phyloP scores from a whole-genome alignment of 2,888 invertebrate genomes.

The Podabrus alpinus region DNA sequence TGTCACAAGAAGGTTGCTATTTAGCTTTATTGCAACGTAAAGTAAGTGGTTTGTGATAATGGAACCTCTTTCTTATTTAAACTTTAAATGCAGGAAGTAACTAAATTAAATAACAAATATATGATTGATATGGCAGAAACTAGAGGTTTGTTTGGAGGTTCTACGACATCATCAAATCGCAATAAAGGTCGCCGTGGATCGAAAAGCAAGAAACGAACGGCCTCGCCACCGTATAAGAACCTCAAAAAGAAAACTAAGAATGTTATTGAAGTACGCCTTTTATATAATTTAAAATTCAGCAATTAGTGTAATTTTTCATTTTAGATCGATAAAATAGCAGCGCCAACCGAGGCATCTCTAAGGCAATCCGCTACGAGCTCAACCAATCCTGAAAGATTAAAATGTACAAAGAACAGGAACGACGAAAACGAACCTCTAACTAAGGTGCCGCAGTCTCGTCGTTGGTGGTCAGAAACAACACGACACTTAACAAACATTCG shows the following conservation, averaged over 20 bases:
- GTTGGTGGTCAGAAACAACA: conserved; percentile 53
- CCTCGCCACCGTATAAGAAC: conserved; percentile 36
- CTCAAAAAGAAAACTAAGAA: conserved; percentile 43
- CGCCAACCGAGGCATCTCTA: conserved; percentile 70
- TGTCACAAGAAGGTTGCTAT: conserved; percentile 65
- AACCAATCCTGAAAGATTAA: conserved; percentile 41
- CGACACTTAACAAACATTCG: conserved; percentile 48
- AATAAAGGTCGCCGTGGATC: conserved; percentile 51
- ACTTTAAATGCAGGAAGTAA: conserved; percentile 62
- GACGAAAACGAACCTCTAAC: conserved; percentile 27
- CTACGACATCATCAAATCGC: conserved; percentile 50
- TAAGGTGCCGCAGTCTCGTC: conserved; percentile 44
- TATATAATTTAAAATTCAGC: background rate
- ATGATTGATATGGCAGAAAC: conserved; percentile 84
- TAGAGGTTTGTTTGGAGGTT: conserved; percentile 71
- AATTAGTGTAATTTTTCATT: conserved; percentile 16
- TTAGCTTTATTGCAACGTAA: conserved; percentile 70
- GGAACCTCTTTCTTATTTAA: background rate
- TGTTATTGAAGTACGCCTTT: conserved; percentile 41
- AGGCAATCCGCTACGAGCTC: conserved; percentile 53
- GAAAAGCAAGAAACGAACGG: conserved; percentile 47
- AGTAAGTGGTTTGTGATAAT: conserved; percentile 50
- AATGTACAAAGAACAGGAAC: conserved; percentile 21
- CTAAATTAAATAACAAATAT: conserved; percentile 78
- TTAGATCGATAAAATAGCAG: conserved; percentile 67